Base-by-base conservation (phyloP, 2,797 vertebrate species). In the Gymnopithys bicolor region DNA sequence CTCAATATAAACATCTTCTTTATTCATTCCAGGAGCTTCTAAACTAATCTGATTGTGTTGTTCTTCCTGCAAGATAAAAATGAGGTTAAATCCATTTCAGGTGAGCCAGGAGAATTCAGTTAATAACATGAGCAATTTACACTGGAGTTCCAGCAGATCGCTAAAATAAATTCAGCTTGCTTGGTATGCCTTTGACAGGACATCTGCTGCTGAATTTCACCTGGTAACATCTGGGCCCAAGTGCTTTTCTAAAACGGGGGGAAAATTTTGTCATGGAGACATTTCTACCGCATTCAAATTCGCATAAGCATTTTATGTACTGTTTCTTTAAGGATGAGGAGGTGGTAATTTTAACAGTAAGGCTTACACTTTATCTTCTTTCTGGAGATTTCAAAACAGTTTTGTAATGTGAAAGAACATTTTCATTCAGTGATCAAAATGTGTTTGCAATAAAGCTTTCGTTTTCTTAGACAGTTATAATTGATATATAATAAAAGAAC, bases 181-280 rank as follows among this genome's bases (percentile, higher is more conserved):
- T 84, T 95, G 71, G 37, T 48, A 19, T 58, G 49, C 58, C 52
- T 93, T 78, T 89, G 60, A 89, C 28, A 80, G 49, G 75, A 84
- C 48, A 92, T 90, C 92, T 93, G 74, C 88, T 87, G 60, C 73
- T 89, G 58, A 68, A 89, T 94, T 94, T 89, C 39, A 91, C 79
- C 84, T 95, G 92, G 7, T 87, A 80, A 70, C 75, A 81, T 73
- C 84, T 83, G 92, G 39, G 35, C 33, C 15, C 25, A 78, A 73
- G 24, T 73, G 53, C 25, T 69, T 85, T 85, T 66, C 76, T 88
- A 33, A 81, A 92, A 63, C 3, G 15, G 19, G 35, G 30, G 0
- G 2, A 56, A 53, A 49, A 71, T 30, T 39, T 74, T 67, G 5
- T 60, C 32, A 22, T 69, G 27, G 63, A 91, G 59, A 86, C 84